A percentile compares a stretch with the other conserved stretches of the same genome.
phyloP scores from a whole-genome alignment of 2,113 vertebrate species.

The Leptobrachium leishanense region DNA sequence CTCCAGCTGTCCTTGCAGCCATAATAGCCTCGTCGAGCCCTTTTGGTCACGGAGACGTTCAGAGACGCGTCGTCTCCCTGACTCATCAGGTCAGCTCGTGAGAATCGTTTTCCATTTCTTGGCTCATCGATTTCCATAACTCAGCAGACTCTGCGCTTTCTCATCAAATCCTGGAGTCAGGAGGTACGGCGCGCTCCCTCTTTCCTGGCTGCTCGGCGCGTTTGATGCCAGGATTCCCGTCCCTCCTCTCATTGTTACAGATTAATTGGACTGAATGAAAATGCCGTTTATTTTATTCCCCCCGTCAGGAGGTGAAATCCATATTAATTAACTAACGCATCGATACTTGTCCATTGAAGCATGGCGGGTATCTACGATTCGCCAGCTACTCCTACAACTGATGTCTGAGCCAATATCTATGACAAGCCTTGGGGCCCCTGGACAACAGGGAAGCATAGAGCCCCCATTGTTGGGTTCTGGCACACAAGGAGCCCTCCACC shows the following conservation, averaged over 20 bases:
- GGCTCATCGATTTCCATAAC: constrained; percentile 33
- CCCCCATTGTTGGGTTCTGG: too few species aligned
- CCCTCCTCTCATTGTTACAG: background rate
- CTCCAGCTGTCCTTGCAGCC: too few species aligned
- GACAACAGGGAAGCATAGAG: too few species aligned
- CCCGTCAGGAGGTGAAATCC: background rate
- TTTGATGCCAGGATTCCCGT: background rate
- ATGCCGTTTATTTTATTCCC: background rate
- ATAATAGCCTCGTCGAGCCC: too few species aligned
- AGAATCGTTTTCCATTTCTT: constrained; percentile 17
- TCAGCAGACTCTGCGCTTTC: constrained; percentile 17
- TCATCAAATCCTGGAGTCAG: background rate
- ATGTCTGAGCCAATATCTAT: too few species aligned
- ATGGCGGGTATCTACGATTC: too few species aligned
- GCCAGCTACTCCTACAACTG: too few species aligned
- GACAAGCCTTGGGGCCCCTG: too few species aligned
- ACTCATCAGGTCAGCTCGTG: constrained; percentile 22
- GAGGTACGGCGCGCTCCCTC: background rate
- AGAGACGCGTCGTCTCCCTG: background rate
- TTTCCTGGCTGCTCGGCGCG: background rate
- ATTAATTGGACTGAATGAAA: background rate
- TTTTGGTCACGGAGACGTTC: too few species aligned
- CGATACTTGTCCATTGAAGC: too few species aligned
- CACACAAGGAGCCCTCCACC: too few species aligned
- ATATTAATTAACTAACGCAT: too few species aligned